Conservation (phyloP, 2,888 invertebrate genomes). For the Trichacis sp. region DNA sequence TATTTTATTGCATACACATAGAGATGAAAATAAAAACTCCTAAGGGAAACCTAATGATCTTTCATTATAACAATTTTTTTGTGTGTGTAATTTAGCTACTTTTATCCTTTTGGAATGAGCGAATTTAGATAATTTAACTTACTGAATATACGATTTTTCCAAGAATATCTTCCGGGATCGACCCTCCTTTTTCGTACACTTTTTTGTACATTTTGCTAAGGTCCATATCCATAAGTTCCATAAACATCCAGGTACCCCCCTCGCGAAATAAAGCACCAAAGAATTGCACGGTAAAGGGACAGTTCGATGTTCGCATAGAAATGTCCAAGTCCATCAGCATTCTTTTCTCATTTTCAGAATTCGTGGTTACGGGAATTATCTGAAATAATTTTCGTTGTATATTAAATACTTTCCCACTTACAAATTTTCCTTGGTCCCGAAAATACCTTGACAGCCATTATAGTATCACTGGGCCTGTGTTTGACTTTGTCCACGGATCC, state of each 20-base stretch:
- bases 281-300: constrained; percentile 96
- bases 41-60: too few species aligned
- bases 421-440: too few species aligned
- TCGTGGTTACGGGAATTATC: constrained; percentile 94
- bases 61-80: too few species aligned
- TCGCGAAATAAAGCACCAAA: constrained; percentile 98
- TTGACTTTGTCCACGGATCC: too few species aligned
- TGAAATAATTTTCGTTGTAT: constrained; percentile 64
- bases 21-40: too few species aligned
- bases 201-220: constrained; percentile 96
- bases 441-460: too few species aligned
- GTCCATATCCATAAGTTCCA: constrained; percentile 99
- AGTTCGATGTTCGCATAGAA: constrained; percentile 95
- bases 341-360: constrained; percentile 92
- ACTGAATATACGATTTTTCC: constrained; percentile 90
- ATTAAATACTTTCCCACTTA: too few species aligned
- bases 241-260: constrained; percentile 99
- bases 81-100: too few species aligned
- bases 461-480: too few species aligned
- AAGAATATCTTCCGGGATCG: constrained; percentile 89
- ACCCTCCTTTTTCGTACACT: constrained; percentile 82
- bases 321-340: constrained; percentile 97
- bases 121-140: constrained; percentile 59
- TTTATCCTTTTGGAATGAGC: too few species aligned
- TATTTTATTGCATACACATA: too few species aligned